A percentile compares a stretch with the other conserved stretches of the same genome.
Evolutionary conservation across 2,888 invertebrate species (phyloP).

Genomic region (Bhutanitis thaidina): DNA sequence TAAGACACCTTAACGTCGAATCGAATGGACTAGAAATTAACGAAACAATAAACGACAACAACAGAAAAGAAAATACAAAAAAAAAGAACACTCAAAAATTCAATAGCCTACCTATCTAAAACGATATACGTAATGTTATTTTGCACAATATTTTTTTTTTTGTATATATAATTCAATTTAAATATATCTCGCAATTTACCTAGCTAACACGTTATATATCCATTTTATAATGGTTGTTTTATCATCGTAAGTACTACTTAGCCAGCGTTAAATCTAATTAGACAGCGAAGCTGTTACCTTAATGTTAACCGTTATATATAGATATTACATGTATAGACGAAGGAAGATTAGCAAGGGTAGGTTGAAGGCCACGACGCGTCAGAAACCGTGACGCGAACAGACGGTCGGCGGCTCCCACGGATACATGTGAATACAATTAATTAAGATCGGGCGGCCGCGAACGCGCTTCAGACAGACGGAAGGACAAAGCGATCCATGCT

Average conservation of each 20-base stretch:
- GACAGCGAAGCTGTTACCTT: constrained; percentile 43
- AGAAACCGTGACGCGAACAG: constrained; percentile 16
- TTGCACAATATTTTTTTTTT: constrained; percentile 43
- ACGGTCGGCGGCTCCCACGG: constrained; percentile 25
- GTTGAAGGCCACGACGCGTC: constrained; percentile 55
- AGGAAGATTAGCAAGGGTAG: constrained; percentile 60
- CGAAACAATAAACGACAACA: constrained; percentile 26
- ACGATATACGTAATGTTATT: constrained; percentile 47
- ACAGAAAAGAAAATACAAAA: constrained; percentile 21
- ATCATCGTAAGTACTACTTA: constrained; percentile 34
- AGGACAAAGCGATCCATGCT: not conserved
- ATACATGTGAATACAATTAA: not conserved
- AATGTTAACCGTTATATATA: constrained; percentile 33
- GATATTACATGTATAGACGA: constrained; percentile 45
- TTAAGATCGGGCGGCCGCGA: too few species aligned
- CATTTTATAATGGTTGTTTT: constrained; percentile 46
- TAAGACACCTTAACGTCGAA: constrained; percentile 41
- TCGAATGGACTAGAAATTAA: constrained; percentile 40
- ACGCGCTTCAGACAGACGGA: not conserved
- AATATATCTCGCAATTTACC: constrained; percentile 64
- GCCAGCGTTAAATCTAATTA: constrained; percentile 34
- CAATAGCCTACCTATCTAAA: constrained; percentile 62
- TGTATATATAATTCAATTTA: constrained; percentile 58
- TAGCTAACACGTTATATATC: constrained; percentile 51
- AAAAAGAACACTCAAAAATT: constrained; percentile 45